Conservation (phyloP, 2,113 vertebrate species). For the Murina feae region DNA sequence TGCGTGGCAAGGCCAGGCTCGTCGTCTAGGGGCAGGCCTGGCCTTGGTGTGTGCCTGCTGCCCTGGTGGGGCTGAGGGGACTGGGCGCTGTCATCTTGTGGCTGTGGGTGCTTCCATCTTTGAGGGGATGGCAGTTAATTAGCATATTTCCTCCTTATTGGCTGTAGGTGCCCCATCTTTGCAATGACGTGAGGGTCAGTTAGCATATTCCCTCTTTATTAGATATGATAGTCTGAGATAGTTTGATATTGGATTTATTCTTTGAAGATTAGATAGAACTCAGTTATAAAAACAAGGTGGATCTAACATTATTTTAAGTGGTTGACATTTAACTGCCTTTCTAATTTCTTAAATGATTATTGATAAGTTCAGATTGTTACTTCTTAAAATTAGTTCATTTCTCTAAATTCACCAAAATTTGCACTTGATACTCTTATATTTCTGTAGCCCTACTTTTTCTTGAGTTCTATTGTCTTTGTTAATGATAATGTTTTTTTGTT, state of each 20-base stretch:
- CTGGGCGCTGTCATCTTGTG: too few relatives aligned
- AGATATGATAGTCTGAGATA: neutral
- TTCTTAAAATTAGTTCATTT: neutral
- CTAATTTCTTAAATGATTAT: neutral
- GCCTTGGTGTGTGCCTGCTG: too few relatives aligned
- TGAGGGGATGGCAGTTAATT: too few relatives aligned
- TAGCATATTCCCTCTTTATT: too few relatives aligned
- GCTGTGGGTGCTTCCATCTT: too few relatives aligned
- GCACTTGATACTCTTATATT: neutral
- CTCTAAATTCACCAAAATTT: neutral
- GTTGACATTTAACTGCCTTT: neutral
- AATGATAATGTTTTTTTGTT: neutral
- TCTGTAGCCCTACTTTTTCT: neutral
- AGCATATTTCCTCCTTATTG: too few relatives aligned
- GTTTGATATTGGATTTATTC: neutral
- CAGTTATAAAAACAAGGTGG: neutral
- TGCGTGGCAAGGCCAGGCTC: too few relatives aligned
- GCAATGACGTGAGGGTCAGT: too few relatives aligned
- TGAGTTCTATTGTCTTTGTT: neutral
- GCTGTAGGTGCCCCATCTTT: too few relatives aligned
- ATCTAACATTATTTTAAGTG: neutral
- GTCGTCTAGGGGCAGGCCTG: too few relatives aligned
- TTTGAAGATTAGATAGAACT: neutral
- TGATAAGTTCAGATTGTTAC: neutral
- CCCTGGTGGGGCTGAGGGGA: too few relatives aligned